Evolutionary conservation across 37 sponge, comb jelly and placozoan genomes (phyloP), one percentile per base, ranked within the genome.

Genomic region (Cliona cf. orientalis): DNA sequence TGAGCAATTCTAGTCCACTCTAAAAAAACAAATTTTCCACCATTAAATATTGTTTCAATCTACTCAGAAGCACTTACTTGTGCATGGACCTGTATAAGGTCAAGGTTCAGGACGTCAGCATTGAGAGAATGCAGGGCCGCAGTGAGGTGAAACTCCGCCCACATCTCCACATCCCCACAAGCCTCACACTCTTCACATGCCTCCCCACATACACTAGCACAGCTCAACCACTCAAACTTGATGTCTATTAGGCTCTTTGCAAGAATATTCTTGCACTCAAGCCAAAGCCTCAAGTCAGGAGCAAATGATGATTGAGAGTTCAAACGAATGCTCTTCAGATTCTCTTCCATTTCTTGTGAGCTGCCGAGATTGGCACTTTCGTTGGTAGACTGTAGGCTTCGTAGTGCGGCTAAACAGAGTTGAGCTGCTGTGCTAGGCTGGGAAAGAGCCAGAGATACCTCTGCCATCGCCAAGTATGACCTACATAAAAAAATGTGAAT

Each of bases 271-370:
- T 42, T 62, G 49, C 67, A 45, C 39, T 87, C 69, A 55, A 80
- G 58, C 87, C 87, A 87, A 43, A 87, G 75, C 26, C 65, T 19
- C 31, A 61, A 19, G 29, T 72, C 84, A 49, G 55, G 17, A 11
- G 55, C 55, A n/a, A n/a, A n/a, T n/a, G 53, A 49, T 9, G 53
- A 9, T 49, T 9, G 53, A 49, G 53, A 49, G 14, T 49, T 49
- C 14, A 49, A 9, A n/a, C n/a, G n/a, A n/a, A 46, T 35, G 2
- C 4, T 55, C 55, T 21, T 72, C 73, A 72, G 9, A n/a, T n/a
- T n/a, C 36, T 32, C 2, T 5, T 9, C 35, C 22, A 1, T 45
- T 44, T 17, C 55, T 72, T 72, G 26, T 3, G 36, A 6, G 45
- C 23, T 41, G 38, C 3, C 2, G 35, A n/a, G n/a, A n/a, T n/a